Percentiles rank a stretch among this genome's conserved stretches.
phyloP scores from a whole-genome alignment of 2,113 vertebrate species.

The Pelecanoides urinatrix region DNA sequence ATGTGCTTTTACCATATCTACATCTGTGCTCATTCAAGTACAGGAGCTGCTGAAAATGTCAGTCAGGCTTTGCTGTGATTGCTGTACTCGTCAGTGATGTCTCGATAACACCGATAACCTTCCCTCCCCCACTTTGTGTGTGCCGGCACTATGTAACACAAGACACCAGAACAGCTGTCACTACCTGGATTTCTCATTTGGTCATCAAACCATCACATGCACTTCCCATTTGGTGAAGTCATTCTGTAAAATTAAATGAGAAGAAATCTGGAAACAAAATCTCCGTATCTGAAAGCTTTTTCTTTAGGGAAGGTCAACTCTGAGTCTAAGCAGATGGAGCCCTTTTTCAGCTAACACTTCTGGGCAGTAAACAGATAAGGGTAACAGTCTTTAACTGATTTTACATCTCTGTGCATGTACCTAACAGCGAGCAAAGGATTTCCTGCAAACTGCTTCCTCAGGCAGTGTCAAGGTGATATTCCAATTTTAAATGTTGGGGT shows the following conservation, averaged over 20 bases:
- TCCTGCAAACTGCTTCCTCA: background rate
- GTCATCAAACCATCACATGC: background rate
- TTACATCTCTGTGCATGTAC: background rate
- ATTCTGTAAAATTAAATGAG: background rate
- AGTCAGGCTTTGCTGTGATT: background rate
- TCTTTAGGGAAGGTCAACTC: background rate
- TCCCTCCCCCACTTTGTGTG: background rate
- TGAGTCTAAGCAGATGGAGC: background rate
- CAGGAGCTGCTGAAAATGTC: background rate
- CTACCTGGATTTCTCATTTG: background rate
- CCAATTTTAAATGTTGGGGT: background rate
- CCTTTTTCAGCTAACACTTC: background rate
- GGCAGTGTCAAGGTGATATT: background rate
- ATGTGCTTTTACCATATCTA: background rate
- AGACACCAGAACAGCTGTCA: background rate
- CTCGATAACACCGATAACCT: background rate
- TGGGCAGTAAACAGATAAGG: background rate
- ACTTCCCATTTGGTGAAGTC: background rate
- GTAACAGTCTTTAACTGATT: background rate
- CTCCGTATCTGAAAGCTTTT: background rate
- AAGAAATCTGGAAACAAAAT: constrained; percentile 1
- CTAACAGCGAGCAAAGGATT: background rate
- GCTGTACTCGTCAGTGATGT: background rate
- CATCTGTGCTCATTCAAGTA: background rate
- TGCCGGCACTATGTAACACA: fast-evolving